Conservation (phyloP, 2,888 invertebrate species). For the Leptopilina myrica region DNA sequence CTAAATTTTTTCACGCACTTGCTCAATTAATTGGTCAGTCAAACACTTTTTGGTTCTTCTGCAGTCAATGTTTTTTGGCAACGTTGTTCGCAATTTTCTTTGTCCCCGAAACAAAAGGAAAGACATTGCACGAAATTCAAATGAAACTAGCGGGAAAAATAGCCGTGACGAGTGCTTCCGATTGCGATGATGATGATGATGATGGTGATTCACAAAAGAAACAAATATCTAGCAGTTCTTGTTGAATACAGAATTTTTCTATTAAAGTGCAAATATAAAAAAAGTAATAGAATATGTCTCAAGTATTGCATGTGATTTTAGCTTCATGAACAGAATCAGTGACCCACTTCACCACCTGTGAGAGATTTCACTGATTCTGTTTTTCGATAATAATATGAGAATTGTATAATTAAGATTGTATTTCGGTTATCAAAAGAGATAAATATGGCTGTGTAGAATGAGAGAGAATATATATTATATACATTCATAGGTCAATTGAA, state of each 20-base stretch:
- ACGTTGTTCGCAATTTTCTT: slow-evolving; percentile 68
- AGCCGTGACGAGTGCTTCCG: neutral
- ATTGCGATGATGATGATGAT: neutral
- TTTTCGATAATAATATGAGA: neutral
- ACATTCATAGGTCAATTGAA: slow-evolving; percentile 9
- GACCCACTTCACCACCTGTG: neutral
- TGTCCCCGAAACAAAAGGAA: slow-evolving; percentile 75
- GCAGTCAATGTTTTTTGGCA: slow-evolving; percentile 63
- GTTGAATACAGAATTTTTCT: neutral
- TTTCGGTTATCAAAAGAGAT: slow-evolving; percentile 27
- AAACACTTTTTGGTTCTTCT: slow-evolving; percentile 71
- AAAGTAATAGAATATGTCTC: too few species aligned
- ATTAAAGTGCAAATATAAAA: neutral
- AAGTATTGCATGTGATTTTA: neutral
- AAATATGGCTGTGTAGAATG: slow-evolving; percentile 28
- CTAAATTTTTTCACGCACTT: slow-evolving; percentile 69
- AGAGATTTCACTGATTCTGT: slow-evolving; percentile 2
- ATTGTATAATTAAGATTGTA: slow-evolving; percentile 21
- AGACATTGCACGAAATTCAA: slow-evolving; percentile 73
- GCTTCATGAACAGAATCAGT: neutral
- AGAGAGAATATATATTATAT: neutral
- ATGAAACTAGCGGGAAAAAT: slow-evolving; percentile 60
- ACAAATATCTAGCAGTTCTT: neutral
- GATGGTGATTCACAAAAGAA: slow-evolving; percentile 6
- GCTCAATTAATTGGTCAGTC: slow-evolving; percentile 63